Evolutionary conservation across 92 coral and sea anemone species (phyloP), one percentile per base, ranked within the genome.

Genomic region (Metridium senile): DNA sequence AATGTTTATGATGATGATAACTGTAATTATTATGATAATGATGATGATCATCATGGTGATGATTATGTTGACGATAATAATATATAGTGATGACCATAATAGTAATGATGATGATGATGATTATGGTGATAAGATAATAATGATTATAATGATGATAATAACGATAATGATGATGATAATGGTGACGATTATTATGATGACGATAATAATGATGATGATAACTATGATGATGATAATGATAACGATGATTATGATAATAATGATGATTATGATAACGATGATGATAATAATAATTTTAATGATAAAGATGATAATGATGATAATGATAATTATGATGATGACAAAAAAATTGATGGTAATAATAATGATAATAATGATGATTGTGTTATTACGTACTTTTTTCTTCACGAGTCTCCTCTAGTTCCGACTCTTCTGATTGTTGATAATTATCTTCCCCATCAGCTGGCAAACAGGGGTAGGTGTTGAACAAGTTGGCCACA

Each of bases 401-500:
- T 73, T 91, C 97, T 34, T 91, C 97, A 20, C 97, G 71, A 17
- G 97, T 88, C 62, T 88, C 92, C 33, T 87, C 88, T 10, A 71
- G 72, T 51, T 31, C 31, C 2, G 16, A 10, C 25, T 54, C 59
- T 10, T 16, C 17, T 6, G 21, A 16, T 54, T 54, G n/a, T 20
- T 3, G 17, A 20, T 16, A 2, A 54, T 54, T 19, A 54, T 89
- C 90, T 1, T 74, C 78, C 26, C 62, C 78, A 16, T 87, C 98
- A 7, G 18, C 45, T 20, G 99, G 95, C 30, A 95, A 72, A 72
- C 89, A 87, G 10, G 99, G 95, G 80, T 80, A 87, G 35, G 77
- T 69, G 81, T 92, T 95, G 84, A 95, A 95, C 83, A 95, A 67
- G 80, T 95, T 92, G 66, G 99, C 99, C 7, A 95, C 97, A 85